Percentiles rank a stretch among this genome's conserved stretches.
Evolutionary conservation across 2,888 invertebrate species (phyloP).

Genomic region (Acrobasis consociella): DNA sequence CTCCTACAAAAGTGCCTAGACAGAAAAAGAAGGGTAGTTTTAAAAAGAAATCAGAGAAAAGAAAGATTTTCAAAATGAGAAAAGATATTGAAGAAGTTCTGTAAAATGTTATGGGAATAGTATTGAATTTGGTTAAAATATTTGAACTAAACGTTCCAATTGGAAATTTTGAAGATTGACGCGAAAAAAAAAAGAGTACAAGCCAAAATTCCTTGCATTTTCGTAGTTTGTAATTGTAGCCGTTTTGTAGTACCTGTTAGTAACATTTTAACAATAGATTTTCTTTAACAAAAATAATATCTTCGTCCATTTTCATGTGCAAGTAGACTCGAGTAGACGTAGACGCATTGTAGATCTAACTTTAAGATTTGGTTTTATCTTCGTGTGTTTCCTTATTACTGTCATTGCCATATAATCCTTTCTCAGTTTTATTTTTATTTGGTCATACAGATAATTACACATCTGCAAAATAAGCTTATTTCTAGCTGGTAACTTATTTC

Average conservation of each 20-base stretch:
- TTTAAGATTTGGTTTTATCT: neutral
- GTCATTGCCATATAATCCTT: neutral
- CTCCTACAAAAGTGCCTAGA: constrained; percentile 56
- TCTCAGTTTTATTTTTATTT: neutral
- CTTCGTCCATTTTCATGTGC: neutral
- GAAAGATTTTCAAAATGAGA: constrained; percentile 63
- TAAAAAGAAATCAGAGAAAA: constrained; percentile 60
- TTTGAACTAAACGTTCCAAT: neutral
- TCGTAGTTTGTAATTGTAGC: constrained; percentile 4
- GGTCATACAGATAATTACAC: neutral
- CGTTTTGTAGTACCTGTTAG: neutral
- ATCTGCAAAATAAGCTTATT: neutral
- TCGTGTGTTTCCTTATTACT: neutral
- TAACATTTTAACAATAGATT: neutral
- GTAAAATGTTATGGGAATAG: constrained; percentile 37
- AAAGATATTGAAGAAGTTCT: constrained; percentile 72
- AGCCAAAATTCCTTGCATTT: constrained; percentile 5
- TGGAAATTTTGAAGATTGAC: neutral
- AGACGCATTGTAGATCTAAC: constrained; percentile 6
- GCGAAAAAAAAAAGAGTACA: neutral
- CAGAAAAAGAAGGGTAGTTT: constrained; percentile 62
- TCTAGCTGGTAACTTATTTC: no score
- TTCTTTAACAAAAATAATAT: neutral
- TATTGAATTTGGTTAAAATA: constrained; percentile 1
- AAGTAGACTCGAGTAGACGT: constrained; percentile 3